phyloP scores from a whole-genome alignment of 2,113 vertebrate genomes.

The Tympanuchus pallidicinctus region DNA sequence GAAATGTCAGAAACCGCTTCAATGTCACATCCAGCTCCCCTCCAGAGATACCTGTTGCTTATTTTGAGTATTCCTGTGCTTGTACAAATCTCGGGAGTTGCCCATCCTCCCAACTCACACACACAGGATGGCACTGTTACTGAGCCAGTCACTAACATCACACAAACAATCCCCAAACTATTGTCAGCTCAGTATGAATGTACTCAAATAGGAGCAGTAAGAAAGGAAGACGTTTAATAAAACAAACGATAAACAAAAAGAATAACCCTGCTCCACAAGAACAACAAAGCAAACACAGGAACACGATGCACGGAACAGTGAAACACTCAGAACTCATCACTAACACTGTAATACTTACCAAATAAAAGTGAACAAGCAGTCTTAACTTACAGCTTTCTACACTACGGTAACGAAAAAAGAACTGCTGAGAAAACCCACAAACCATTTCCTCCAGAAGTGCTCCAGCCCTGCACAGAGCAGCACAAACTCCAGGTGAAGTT shows the following conservation, averaged over 20 bases:
- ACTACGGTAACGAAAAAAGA: background rate
- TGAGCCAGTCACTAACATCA: background rate
- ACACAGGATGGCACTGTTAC: fast-evolving
- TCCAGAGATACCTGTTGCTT: background rate
- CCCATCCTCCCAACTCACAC: background rate
- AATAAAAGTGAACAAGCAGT: fast-evolving
- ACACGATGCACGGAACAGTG: background rate
- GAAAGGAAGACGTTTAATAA: background rate
- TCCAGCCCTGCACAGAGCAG: background rate
- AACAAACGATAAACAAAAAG: background rate
- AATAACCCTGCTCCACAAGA: background rate
- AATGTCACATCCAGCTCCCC: background rate
- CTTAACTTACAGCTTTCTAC: background rate
- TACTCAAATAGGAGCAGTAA: background rate
- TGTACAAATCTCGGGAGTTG: background rate
- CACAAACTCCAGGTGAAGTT: background rate
- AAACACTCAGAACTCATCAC: background rate
- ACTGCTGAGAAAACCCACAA: fast-evolving
- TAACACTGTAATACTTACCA: background rate
- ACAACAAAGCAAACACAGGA: background rate
- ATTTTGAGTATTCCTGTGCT: background rate
- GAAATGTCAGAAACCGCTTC: background rate
- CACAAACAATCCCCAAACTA: background rate
- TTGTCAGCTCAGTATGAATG: background rate
- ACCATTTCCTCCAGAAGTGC: background rate